Base-by-base conservation (phyloP, 2,113 vertebrate species). In the Sterrhoptilus dennistouni region DNA sequence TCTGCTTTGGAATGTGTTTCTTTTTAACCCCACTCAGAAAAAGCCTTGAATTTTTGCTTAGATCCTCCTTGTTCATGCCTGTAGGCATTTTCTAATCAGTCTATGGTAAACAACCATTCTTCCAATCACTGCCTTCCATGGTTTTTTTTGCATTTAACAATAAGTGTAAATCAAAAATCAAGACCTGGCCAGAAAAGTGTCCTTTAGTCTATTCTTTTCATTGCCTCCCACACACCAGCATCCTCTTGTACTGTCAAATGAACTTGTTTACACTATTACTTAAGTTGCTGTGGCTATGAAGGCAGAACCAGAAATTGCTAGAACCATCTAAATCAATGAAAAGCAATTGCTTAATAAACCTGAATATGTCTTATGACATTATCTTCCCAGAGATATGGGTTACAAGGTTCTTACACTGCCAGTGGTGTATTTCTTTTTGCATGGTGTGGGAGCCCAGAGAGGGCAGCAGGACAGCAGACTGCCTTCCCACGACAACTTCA, bases 361-460 rank as follows among this genome's bases (percentile, higher is more conserved):
- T 31, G 29, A 61, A 77, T 1, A 3, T 36, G 3, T 24, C 31
- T 60, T 24, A n/a, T 36, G 57, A 9, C 4, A 5, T 18, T 72
- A 23, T 28, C 27, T 74, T 85, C 36, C 38, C 38, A 38, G 56
- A 74, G 11, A 33, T 12, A 53, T 49, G 40, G 17, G 9, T 28
- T 83, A 3, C 9, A 72, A 53, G 40, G 24, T 2, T 45, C 28
- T 28, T 29, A 2, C 5, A 4, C 59, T 82, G 17, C 23, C 49
- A 33, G 19, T 5, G 33, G 16, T 0, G 0, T 36, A 6, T 25
- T 87, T 78, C 6, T 44, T 71, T 66, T 15, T n/a, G 23, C 6
- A 3, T 4, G 31, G 27, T 35, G 57, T 71, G 60, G 47, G 25
- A 76, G 25, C 14, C 44, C 35, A 9, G 61, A 20, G 33, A 29